Conservation (phyloP, 2,113 vertebrate species). For the Sorex araneus region DNA sequence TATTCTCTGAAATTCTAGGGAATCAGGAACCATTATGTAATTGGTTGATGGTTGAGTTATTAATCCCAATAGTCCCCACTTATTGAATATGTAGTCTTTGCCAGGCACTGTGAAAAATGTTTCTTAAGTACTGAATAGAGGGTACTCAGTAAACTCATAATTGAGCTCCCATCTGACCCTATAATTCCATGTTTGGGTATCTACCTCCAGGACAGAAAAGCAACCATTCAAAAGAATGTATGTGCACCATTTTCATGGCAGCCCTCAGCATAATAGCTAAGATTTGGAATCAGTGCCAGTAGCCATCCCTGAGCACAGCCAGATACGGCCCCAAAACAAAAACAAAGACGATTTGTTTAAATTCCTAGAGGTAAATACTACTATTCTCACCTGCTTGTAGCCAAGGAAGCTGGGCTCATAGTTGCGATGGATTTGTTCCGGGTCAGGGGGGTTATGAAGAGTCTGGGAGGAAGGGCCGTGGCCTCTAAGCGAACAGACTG, state of each 20-base stretch:
- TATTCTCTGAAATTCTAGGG: not conserved
- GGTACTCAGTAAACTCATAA: too few relatives aligned
- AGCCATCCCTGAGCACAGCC: too few relatives aligned
- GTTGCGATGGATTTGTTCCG: not conserved
- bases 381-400: conserved; percentile 15
- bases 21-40: not conserved
- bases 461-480: not conserved
- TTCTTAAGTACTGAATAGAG: not conserved
- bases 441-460: not conserved
- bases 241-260: too few relatives aligned
- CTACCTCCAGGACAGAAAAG: too few relatives aligned
- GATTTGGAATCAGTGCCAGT: too few relatives aligned
- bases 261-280: too few relatives aligned
- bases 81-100: not conserved
- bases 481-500: not conserved
- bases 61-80: not conserved
- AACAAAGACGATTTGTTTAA: not conserved
- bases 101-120: not conserved
- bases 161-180: too few relatives aligned
- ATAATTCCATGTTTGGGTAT: too few relatives aligned
- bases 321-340: too few relatives aligned
- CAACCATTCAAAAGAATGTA: too few relatives aligned
- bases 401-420: not conserved
- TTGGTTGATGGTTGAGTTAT: not conserved
- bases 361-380: conserved; percentile 12